These are phyloP conservation scores for Diachrysia chrysitis DNA, from an alignment of 2,888 invertebrate genomes.

Conservation along the genomic window DNA sequence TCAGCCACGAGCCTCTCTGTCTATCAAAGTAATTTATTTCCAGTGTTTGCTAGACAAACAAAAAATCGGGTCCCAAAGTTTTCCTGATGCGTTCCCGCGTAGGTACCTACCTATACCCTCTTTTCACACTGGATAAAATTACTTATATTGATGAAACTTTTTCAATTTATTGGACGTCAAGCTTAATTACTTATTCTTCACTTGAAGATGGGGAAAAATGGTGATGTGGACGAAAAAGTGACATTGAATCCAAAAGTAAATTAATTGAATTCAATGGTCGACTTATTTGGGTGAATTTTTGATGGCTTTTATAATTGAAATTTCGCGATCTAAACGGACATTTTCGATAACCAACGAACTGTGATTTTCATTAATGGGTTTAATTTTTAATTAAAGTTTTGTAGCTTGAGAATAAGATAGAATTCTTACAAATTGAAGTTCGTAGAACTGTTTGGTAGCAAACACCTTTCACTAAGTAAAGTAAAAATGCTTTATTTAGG, in stretches of 20 bases:
- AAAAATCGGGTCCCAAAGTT: slow-evolving; percentile 12
- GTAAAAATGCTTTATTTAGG: not conserved
- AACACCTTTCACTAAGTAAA: not conserved
- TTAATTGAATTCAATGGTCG: slow-evolving; percentile 47
- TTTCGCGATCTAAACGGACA: slow-evolving; percentile 29
- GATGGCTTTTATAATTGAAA: slow-evolving; percentile 20
- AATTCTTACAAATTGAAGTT: slow-evolving; percentile 21
- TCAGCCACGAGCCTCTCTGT: too few relatives aligned
- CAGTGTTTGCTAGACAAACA: slow-evolving; percentile 42
- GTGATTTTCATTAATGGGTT: slow-evolving; percentile 46
- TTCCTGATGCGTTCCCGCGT: not conserved
- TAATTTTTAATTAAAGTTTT: slow-evolving; percentile 55
- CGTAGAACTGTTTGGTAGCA: not conserved
- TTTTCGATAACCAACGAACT: slow-evolving; percentile 37
- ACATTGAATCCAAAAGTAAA: slow-evolving; percentile 44
- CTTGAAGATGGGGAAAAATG: slow-evolving; percentile 42
- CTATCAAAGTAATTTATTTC: slow-evolving; percentile 40
- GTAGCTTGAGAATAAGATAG: slow-evolving; percentile 39
- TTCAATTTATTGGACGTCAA: slow-evolving; percentile 68
- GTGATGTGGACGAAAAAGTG: slow-evolving; percentile 27
- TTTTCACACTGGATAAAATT: slow-evolving; percentile 38
- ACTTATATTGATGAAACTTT: slow-evolving; percentile 63
- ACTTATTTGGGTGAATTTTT: slow-evolving; percentile 35
- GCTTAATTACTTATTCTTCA: slow-evolving; percentile 60
- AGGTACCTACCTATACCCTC: slow-evolving; percentile 11